These are phyloP conservation scores for Glossophaga mutica DNA, from an alignment of 2,797 vertebrate species.

Conservation along the genomic window DNA sequence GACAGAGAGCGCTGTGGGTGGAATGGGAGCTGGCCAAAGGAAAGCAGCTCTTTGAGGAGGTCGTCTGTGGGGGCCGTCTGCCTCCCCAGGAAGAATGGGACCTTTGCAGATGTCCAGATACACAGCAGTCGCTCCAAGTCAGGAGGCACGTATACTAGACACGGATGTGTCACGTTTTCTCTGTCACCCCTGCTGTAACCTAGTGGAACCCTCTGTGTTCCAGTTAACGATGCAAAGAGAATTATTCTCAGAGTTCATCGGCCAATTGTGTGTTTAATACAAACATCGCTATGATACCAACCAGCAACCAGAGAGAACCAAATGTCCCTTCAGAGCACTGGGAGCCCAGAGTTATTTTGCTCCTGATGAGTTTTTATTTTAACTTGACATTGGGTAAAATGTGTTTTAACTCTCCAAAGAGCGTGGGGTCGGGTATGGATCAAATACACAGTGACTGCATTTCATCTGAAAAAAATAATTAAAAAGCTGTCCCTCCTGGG, in stretches of 20 bases:
- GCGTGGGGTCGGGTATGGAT: background rate
- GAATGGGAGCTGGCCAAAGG: background rate
- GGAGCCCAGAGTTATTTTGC: background rate
- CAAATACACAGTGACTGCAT: conserved; percentile 23
- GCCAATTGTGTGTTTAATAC: background rate
- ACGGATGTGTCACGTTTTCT: background rate
- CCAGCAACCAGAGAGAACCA: background rate
- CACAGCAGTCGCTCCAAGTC: background rate
- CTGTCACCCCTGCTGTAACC: background rate
- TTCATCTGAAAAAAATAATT: conserved; percentile 41
- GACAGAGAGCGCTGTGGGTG: background rate
- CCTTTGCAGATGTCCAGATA: too few species aligned
- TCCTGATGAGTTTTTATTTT: conserved; percentile 60
- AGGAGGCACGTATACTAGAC: background rate
- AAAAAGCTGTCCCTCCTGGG: conserved; percentile 24
- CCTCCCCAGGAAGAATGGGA: background rate
- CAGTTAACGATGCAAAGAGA: conserved; percentile 30
- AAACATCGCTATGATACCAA: background rate
- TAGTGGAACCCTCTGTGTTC: background rate
- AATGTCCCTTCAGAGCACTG: background rate
- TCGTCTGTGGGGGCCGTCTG: background rate
- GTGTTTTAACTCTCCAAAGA: conserved; percentile 34
- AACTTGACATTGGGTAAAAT: conserved; percentile 41
- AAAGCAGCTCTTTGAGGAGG: background rate
- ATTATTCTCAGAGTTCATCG: conserved; percentile 36